Evolutionary conservation across 2,113 vertebrate genomes (phyloP), one percentile per base, ranked within the genome.

Genomic region (Aspidoscelis tigris): DNA sequence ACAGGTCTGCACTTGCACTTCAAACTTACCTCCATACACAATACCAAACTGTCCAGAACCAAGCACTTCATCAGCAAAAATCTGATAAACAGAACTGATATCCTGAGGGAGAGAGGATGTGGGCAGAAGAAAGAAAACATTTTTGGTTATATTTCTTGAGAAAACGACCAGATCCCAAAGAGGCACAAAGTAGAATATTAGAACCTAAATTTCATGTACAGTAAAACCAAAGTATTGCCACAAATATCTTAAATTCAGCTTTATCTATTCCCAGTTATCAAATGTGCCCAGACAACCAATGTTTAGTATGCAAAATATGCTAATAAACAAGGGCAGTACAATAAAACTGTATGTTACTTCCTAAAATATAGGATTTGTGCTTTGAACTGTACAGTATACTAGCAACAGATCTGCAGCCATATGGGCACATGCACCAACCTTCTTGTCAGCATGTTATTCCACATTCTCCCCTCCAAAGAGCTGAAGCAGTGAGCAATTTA

Each of bases 41-140:
- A 99, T 98, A 86, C 99, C 99, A 94, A 99, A 99, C 94, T 99
- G 99, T 88, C 99, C 99, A 22, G 99, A 99, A 82, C 99, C 99
- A 92, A 99, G 94, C 82, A 99, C 99, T 92, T 99, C 98, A 93
- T 99, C 99, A 47, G 98, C 98, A 96, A 99, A 99, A 92, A 99
- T 99, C 89, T 99, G 98, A 94, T 99, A 99, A 79, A 99, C 97
- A 1, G 98, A 97, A 91, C 98, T 98, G 91, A 99, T 98, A 93
- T 99, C 99, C 99, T 99, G 91, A 70, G 80, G 84, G 68, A 71
- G 24, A 86, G 16, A 78, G 20, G 39, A 33, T 14, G 21, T 26
- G 65, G 76, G 43, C 68, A 79, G 43, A 5, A 33, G 14, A 53
- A 85, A 74, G 18, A 18, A 84, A 73, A 50, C 14, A 66, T 65